These are phyloP conservation scores for Dryobota labecula DNA, from an alignment of 2,888 invertebrate species.

Conservation along the genomic window DNA sequence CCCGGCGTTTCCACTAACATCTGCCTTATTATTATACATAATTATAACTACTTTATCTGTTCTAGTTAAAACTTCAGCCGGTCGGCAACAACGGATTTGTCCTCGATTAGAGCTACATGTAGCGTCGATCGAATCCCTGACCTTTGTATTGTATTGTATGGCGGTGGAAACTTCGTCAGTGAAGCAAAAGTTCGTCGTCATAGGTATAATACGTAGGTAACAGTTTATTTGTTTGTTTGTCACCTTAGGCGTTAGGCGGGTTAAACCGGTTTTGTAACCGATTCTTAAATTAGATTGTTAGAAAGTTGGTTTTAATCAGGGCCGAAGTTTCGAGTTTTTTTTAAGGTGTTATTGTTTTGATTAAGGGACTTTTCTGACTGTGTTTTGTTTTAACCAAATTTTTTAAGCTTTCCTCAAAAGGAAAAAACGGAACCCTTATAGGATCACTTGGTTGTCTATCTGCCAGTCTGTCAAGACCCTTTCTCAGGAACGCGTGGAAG, in stretches of 20 bases:
- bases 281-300: slow-evolving; percentile 22
- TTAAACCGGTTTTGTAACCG: slow-evolving; percentile 14
- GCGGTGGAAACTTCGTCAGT: slow-evolving; percentile 44
- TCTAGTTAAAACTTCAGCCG: not conserved
- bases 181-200: slow-evolving; percentile 31
- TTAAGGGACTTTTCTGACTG: not conserved
- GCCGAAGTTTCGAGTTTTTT: not conserved
- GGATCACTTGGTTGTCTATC: too few relatives aligned
- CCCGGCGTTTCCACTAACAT: not conserved
- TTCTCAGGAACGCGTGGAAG: too few relatives aligned
- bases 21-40: not conserved
- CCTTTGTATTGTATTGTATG: slow-evolving; percentile 45
- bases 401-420: too few relatives aligned
- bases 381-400: not conserved
- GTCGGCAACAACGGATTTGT: slow-evolving; percentile 14
- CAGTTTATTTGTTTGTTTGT: slow-evolving; percentile 26
- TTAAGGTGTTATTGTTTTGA: not conserved
- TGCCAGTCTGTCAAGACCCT: too few relatives aligned
- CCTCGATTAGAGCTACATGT: slow-evolving; percentile 37
- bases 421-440: too few relatives aligned
- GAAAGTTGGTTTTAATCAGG: slow-evolving; percentile 21
- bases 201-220: slow-evolving; percentile 17
- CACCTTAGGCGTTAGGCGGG: not conserved
- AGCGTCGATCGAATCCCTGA: slow-evolving; percentile 46
- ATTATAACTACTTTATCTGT: not conserved